A percentile compares a stretch with the other conserved stretches of the same genome.
Evolutionary conservation across 2,113 vertebrate species (phyloP).

Genomic region (Turdus rufiventris): DNA sequence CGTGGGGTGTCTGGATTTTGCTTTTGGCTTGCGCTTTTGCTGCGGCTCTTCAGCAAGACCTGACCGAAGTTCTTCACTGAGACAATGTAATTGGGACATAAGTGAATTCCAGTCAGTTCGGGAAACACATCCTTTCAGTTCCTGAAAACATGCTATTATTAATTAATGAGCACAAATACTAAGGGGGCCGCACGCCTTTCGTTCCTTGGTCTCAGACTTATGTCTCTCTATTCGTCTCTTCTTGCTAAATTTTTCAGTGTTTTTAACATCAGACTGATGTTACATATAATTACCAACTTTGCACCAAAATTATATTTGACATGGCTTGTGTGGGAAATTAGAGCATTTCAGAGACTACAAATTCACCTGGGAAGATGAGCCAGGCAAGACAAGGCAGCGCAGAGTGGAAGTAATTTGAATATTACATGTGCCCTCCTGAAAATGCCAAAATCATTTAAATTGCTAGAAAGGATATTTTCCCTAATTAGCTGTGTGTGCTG

Average conservation of each 20-base stretch:
- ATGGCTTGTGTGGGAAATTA: constrained; percentile 90
- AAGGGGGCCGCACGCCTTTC: constrained; percentile 76
- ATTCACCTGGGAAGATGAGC: constrained; percentile 88
- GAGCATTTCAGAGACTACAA: constrained; percentile 87
- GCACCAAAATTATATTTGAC: constrained; percentile 96
- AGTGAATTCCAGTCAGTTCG: constrained; percentile 79
- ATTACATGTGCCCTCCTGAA: constrained; percentile 88
- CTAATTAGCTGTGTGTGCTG: constrained; percentile 57
- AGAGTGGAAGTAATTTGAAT: constrained; percentile 88
- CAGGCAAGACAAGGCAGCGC: constrained; percentile 76
- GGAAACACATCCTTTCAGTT: constrained; percentile 78
- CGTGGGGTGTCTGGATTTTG: not conserved
- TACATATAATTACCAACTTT: constrained; percentile 95
- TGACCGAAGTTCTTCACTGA: constrained; percentile 45
- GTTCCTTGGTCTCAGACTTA: constrained; percentile 88
- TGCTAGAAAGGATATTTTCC: constrained; percentile 85
- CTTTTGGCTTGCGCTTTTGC: not conserved
- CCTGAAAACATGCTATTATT: constrained; percentile 91
- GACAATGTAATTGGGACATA: constrained; percentile 80
- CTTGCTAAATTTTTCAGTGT: constrained; percentile 98
- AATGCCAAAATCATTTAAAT: constrained; percentile 96
- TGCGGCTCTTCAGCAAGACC: not conserved
- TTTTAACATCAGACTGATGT: constrained; percentile 95
- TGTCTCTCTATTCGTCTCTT: constrained; percentile 91
- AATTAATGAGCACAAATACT: constrained; percentile 88